Conservation (phyloP, 2,797 vertebrate species). For the Apogon talboti region DNA sequence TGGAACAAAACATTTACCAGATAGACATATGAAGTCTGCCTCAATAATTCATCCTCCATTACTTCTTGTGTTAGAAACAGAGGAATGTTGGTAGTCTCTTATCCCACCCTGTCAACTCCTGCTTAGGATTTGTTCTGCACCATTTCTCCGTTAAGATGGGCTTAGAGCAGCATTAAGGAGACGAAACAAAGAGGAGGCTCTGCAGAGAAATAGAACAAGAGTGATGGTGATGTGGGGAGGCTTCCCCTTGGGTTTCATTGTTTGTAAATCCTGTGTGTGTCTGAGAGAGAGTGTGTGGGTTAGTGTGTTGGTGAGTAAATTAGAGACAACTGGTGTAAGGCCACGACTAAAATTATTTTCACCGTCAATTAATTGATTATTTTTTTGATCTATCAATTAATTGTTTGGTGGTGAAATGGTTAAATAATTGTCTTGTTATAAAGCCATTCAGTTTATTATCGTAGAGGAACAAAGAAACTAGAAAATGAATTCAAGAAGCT, state of each 20-base stretch:
- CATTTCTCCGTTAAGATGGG: conserved; percentile 79
- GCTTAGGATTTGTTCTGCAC: conserved; percentile 81
- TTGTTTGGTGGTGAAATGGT: too few relatives aligned
- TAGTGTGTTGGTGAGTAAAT: conserved; percentile 16
- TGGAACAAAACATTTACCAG: conserved; percentile 18
- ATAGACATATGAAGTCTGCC: neutral
- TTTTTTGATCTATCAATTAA: too few relatives aligned
- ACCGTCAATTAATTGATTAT: too few relatives aligned
- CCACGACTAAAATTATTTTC: too few relatives aligned
- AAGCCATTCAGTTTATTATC: too few relatives aligned
- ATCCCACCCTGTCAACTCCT: conserved; percentile 70
- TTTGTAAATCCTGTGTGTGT: conserved; percentile 47
- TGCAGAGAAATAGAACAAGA: conserved; percentile 58
- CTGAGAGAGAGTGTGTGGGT: conserved; percentile 7
- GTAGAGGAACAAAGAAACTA: too few relatives aligned
- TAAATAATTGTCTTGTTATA: too few relatives aligned
- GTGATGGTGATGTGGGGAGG: conserved; percentile 48
- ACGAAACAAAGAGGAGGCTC: conserved; percentile 68
- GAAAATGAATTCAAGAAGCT: too few relatives aligned
- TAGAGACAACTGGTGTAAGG: neutral
- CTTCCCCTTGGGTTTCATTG: conserved; percentile 49
- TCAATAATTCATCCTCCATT: conserved; percentile 8
- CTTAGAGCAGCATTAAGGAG: conserved; percentile 77
- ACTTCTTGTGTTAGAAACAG: conserved; percentile 30
- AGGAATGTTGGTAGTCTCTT: conserved; percentile 54